Base-by-base conservation (phyloP, 2,888 invertebrate genomes). In the Pyrrhosoma nymphula region DNA sequence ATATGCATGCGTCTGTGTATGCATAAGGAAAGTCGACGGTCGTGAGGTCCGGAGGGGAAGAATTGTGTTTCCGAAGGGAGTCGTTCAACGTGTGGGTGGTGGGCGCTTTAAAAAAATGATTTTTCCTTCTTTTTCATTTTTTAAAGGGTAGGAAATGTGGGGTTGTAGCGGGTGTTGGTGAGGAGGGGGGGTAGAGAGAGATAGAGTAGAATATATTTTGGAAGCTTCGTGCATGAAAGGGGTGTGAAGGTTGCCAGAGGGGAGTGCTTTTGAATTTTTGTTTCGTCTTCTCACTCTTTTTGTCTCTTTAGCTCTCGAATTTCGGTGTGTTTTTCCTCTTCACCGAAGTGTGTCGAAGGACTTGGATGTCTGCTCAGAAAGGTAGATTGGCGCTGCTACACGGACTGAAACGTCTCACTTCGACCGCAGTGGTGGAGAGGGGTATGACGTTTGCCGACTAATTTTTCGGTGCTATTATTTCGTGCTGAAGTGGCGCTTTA, bases 1-100 rank as follows among this genome's bases (percentile, higher is more conserved):
- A 82, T 82, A 82, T 82, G 82, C 82, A 82, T 82, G 82, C 82
- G 35, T 82, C 35, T 82, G 82, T 82, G 82, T 82, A 35, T 82
- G 35, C 82, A 82, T 82, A 82, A 82, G 82, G 35, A 82, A 82
- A 23, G 35, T 12, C 18, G 75, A n/a, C 75, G 16, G 35, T 35
- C 35, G 82, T 82, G 82, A 35, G 30, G 82, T 14, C 35, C 35
- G 30, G 26, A 35, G 82, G 26, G 82, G 82, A 30, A 26, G 82
- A 35, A 14, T 26, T 69, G 35, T 82, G 12, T 69, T 69, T 20
- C 69, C 82, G 30, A 82, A 82, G 35, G 82, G 82, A 14, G 69
- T 18, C 20, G 60, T 60, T 20, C 60, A n/a, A 20, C 60, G 16
- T 60, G 60, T 60, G 60, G 69, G 69, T 26, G 4, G 69, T 69